Evolutionary conservation across 2,797 vertebrate species (phyloP), one percentile per base, ranked within the genome.

Genomic region (Sciaenops ocellatus): DNA sequence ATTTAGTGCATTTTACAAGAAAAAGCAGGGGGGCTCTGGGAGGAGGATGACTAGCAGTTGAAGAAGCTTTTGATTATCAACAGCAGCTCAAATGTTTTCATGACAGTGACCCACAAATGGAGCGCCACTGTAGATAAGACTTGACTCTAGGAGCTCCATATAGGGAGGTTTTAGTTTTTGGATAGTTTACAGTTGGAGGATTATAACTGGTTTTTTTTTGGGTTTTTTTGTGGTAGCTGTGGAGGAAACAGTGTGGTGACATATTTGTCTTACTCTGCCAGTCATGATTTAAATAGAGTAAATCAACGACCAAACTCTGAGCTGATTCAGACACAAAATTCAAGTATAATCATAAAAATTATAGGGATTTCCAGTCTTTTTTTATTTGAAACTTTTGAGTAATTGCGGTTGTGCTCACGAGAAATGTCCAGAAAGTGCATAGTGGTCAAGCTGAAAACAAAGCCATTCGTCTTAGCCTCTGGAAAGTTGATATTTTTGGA

Each of bases 51-150:
- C 41, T 10, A 63, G 60, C 63, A 63, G 62, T 15, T 60, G 77
- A 83, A 84, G 78, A 81, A 30, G 78, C 62, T 78, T 76, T 73
- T 69, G 76, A 86, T 86, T 85, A 87, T 89, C 86, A 79, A 44
- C 80, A 78, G 73, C 76, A 66, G 79, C 74, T 78, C 59, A 56
- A 70, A 84, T 86, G 89, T 91, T 89, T 90, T 87, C 80, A 77
- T 76, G 79, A 85, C 85, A 65, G 65, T 85, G 80, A 85, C 79
- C 86, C 76, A 80, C 84, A 85, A 87, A 79, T 70, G 76, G 69
- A 86, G 85, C 79, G 63, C 44, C 63, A 72, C 61, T 69, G 70
- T 30, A 79, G 86, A 90, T 89, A 85, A 84, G 79, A 61, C 73
- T 50, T 47, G 52, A 62, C 64, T 73, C 30, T 65, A 64, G 62